These are phyloP conservation scores for Caretta caretta DNA, from an alignment of 2,113 vertebrate genomes.

Conservation along the genomic window DNA sequence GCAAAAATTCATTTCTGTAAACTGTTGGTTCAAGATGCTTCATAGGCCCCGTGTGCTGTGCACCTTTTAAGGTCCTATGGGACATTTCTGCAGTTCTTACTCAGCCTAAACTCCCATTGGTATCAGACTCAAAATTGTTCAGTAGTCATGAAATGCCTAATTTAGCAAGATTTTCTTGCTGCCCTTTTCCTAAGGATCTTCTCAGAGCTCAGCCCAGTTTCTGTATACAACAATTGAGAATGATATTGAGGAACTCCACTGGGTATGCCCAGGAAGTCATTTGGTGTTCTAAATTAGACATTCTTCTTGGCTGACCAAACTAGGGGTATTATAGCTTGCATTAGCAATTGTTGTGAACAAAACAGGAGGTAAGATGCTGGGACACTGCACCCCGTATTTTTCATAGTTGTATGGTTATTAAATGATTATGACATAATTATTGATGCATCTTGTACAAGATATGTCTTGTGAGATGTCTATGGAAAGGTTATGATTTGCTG, in stretches of 20 bases:
- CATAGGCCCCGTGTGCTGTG: background rate
- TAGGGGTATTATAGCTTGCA: background rate
- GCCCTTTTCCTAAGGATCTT: background rate
- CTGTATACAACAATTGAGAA: background rate
- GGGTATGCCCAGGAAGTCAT: background rate
- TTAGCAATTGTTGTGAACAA: background rate
- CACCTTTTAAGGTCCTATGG: background rate
- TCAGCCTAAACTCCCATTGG: background rate
- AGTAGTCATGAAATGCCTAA: background rate
- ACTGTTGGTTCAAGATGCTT: background rate
- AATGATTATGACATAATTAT: too few relatives aligned
- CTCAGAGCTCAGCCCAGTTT: accelerated
- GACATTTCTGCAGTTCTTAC: too few relatives aligned
- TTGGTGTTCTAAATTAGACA: background rate
- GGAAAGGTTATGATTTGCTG: too few relatives aligned
- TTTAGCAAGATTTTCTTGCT: background rate
- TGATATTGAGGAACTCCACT: background rate
- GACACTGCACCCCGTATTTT: too few relatives aligned
- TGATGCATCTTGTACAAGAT: too few relatives aligned
- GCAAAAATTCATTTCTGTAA: background rate
- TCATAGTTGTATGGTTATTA: too few relatives aligned
- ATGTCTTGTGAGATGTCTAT: too few relatives aligned
- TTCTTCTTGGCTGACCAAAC: background rate
- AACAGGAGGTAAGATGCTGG: background rate
- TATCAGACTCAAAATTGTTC: background rate